Percentiles rank a stretch among this genome's conserved stretches.
These are phyloP conservation scores for Helarctos malayanus DNA, from an alignment of 2,797 vertebrate genomes.

Conservation along the genomic window DNA sequence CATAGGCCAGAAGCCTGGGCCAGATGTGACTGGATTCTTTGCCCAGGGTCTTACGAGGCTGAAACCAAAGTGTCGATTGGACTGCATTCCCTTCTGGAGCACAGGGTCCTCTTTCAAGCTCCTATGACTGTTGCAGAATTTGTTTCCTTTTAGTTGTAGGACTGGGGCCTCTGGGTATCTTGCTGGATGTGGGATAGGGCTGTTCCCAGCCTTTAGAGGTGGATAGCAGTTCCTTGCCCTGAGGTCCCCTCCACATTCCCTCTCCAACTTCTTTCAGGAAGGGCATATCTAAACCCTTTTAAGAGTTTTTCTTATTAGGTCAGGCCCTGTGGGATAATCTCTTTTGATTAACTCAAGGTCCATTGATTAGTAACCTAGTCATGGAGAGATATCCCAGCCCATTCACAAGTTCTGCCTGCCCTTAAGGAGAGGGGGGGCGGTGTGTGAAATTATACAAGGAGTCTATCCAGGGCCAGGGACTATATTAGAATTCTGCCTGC, in stretches of 20 bases:
- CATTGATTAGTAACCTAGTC: background rate
- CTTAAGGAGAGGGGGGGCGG: background rate
- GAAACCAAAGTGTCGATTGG: background rate
- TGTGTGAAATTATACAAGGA: background rate
- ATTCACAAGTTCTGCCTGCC: background rate
- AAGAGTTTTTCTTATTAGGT: background rate
- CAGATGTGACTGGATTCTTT: background rate
- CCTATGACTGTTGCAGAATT: background rate
- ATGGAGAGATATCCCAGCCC: background rate
- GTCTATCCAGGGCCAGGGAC: background rate
- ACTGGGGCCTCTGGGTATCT: background rate
- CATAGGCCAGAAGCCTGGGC: background rate
- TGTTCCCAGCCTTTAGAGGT: background rate
- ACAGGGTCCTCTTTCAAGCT: background rate
- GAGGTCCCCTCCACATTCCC: fast-evolving
- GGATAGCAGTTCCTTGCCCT: background rate
- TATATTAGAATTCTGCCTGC: background rate
- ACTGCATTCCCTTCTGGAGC: background rate
- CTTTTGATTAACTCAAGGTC: background rate
- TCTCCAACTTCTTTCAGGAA: background rate
- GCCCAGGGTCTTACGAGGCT: background rate
- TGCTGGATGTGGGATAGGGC: background rate
- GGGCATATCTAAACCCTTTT: background rate
- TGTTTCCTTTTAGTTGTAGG: background rate
- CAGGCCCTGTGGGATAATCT: background rate